These are phyloP conservation scores for Lutjanus argentimaculatus DNA, from an alignment of 2,797 vertebrate species.

Conservation along the genomic window DNA sequence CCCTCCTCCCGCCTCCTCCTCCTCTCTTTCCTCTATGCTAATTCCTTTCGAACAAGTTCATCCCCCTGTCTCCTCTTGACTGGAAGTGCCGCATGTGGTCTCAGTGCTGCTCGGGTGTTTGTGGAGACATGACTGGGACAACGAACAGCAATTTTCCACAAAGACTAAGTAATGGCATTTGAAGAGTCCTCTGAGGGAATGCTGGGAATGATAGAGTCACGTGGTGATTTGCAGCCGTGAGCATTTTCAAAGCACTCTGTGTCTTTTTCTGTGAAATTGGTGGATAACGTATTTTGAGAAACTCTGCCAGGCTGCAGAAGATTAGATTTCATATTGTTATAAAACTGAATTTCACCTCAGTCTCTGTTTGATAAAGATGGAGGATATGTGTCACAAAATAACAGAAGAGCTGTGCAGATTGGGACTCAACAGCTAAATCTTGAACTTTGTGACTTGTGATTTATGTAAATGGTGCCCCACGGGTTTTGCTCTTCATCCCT, in stretches of 20 bases:
- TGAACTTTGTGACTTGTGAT: conserved; percentile 3
- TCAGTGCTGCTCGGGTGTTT: conserved; percentile 27
- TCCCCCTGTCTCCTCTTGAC: conserved; percentile 40
- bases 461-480: neutral
- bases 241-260: conserved; percentile 45
- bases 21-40: conserved; percentile 12
- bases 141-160: conserved; percentile 50
- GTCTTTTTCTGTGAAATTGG: conserved; percentile 41
- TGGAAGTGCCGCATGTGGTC: conserved; percentile 51
- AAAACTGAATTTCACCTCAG: conserved; percentile 29
- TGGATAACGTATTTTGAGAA: conserved; percentile 51
- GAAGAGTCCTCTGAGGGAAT: conserved; percentile 50
- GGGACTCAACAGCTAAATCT: neutral
- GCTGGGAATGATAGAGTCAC: conserved; percentile 40
- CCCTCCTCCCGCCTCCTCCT: neutral
- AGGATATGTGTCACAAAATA: conserved; percentile 14
- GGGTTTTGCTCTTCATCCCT: neutral
- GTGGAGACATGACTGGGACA: conserved; percentile 34
- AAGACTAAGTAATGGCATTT: conserved; percentile 58
- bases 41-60: conserved; percentile 48
- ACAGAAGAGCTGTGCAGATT: conserved; percentile 4
- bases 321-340: conserved; percentile 55
- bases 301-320: conserved; percentile 19
- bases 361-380: conserved; percentile 36
- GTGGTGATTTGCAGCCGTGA: conserved; percentile 41